phyloP scores from a whole-genome alignment of 2,113 vertebrate genomes.

The Strix uralensis region DNA sequence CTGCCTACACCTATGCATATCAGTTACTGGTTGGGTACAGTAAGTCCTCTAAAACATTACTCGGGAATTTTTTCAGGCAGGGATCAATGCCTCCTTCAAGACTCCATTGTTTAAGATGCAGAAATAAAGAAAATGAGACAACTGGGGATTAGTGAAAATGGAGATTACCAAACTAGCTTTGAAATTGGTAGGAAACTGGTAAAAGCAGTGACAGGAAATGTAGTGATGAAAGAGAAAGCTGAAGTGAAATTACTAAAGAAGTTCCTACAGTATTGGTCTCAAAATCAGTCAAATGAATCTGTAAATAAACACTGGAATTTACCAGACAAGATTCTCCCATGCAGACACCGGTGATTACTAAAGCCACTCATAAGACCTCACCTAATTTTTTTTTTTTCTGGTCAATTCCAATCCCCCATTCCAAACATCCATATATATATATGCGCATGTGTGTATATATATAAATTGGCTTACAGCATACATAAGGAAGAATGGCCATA shows the following conservation, averaged over 20 bases:
- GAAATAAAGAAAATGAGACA: not conserved
- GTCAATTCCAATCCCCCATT: not conserved
- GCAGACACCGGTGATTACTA: not conserved
- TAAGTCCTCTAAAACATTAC: not conserved
- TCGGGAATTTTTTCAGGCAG: not conserved
- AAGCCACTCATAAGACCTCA: not conserved
- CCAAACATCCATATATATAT: not conserved
- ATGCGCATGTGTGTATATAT: not conserved
- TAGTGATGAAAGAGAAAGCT: not conserved
- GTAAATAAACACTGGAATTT: not conserved
- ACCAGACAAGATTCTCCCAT: not conserved
- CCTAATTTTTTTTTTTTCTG: not conserved
- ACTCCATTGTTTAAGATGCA: not conserved
- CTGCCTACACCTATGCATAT: not conserved
- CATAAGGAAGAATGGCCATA: not conserved
- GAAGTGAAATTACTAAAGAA: not conserved
- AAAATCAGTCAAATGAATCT: not conserved
- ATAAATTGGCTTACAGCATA: not conserved
- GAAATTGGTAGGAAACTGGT: not conserved
- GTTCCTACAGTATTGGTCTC: not conserved
- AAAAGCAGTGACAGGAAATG: not conserved
- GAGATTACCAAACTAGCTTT: not conserved
- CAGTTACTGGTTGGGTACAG: not conserved
- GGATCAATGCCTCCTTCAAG: not conserved
- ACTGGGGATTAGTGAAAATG: not conserved